These are phyloP conservation scores for Campoplex nolae DNA, from an alignment of 2,888 invertebrate species.

Conservation along the genomic window DNA sequence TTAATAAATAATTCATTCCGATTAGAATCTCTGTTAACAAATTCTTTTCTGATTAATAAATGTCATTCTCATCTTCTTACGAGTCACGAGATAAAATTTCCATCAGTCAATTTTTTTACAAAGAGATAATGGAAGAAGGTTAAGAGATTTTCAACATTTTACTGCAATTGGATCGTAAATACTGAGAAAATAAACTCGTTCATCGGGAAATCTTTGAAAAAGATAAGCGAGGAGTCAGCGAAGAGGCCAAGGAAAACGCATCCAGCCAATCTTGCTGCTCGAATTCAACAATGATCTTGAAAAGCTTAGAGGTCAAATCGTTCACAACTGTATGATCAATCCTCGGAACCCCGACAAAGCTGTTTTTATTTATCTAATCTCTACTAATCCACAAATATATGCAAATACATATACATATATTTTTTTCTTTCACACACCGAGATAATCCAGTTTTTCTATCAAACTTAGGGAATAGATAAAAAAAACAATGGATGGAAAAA, in stretches of 20 bases:
- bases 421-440: neutral
- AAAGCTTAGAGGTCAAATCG: conserved; percentile 27
- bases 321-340: neutral
- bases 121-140: conserved; percentile 10
- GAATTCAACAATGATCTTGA: conserved; percentile 25
- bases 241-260: conserved; percentile 41
- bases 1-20: neutral
- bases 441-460: conserved; percentile 13
- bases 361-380: conserved; percentile 19
- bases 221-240: conserved; percentile 39
- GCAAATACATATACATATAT: neutral
- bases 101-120: conserved; percentile 27
- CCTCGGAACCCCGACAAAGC: neutral
- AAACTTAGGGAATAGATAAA: neutral
- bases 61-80: neutral
- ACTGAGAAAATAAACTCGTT: conserved; percentile 9
- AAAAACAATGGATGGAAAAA: conserved; percentile 21
- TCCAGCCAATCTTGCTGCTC: conserved; percentile 10
- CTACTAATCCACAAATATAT: neutral
- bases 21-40: neutral
- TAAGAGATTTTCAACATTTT: neutral
- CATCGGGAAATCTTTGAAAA: conserved; percentile 13
- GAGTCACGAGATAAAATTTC: conserved; percentile 27
- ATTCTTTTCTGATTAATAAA: neutral
- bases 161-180: neutral